Base-by-base conservation (phyloP, 1,140 invertebrate species). In the Asbolus verrucosus region DNA sequence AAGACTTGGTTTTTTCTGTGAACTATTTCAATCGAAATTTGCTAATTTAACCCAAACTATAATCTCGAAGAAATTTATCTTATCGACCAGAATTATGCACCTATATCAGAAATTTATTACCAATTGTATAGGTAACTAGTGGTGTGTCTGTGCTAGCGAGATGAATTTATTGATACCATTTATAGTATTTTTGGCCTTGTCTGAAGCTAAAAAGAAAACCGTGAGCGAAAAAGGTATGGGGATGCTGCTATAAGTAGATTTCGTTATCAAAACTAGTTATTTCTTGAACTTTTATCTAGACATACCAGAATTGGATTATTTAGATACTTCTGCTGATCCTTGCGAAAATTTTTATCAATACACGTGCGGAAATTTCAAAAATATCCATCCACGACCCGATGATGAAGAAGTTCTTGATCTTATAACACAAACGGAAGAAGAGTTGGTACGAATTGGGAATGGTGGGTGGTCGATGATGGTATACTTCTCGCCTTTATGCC, bases 281-380 rank as follows among this genome's bases (percentile, higher is more conserved):
- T n/a, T n/a, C n/a, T n/a, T n/a, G n/a, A n/a, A 19, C 8, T 46
- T 21, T 46, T 46, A n/a, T 16, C 1, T 27, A 66, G 84, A 94
- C 2, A n/a, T n/a, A n/a, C n/a, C n/a, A n/a, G n/a, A n/a, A n/a
- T 80, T 94, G 0, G 80, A 86, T n/a, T 91, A 91, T 74, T 90
- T 94, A 86, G 90, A 94, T 72, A 77, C 83, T 0, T 83, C 82
- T 8, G 87, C 92, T 0, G 88, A 96, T 75, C 95, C 95, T 0
- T 98, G 96, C 77, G 89, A 95, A 68, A 93, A 97, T 79, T 98
- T 97, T 81, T 97, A 96, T 78, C 79, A 89, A 70, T 95, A 93
- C 72, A 87, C 92, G 0, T 95, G 93, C 75, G 92, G 93, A 2
- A 86, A 85, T 1, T 94, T 92, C 81, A 78, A 91, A 3, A 87